Conservation (phyloP, 1,140 invertebrate genomes). For the Brachionus calyciflorus region DNA sequence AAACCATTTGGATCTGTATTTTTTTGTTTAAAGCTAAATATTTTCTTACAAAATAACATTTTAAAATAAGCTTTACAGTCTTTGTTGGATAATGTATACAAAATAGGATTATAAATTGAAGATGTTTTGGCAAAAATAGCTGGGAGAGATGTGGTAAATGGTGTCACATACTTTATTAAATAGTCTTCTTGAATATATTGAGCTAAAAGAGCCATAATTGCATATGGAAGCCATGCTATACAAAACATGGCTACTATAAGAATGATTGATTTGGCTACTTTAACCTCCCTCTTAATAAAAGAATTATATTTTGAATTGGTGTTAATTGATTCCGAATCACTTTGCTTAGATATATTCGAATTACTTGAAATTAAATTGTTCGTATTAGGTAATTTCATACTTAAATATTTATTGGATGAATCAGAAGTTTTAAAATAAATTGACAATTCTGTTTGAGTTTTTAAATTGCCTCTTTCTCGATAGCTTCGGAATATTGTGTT, state of each 20-base stretch:
- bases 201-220: neutral
- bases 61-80: conserved; percentile 24
- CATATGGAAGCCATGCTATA: conserved; percentile 41
- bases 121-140: conserved; percentile 45
- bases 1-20: neutral
- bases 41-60: neutral
- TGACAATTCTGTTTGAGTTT: neutral
- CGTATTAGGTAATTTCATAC: too few relatives aligned
- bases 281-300: conserved; percentile 11
- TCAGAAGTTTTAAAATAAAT: too few relatives aligned
- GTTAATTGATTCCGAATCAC: neutral
- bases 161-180: neutral
- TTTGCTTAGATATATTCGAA: neutral
- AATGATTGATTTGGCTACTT: conserved; percentile 34
- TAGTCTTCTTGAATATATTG: neutral
- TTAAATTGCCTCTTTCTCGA: neutral
- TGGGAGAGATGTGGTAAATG: conserved; percentile 21
- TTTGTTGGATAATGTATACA: conserved; percentile 41
- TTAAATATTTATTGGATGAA: neutral
- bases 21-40: neutral
- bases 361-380: neutral
- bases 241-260: neutral
- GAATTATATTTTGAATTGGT: neutral
- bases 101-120: conserved; percentile 43
- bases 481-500: neutral